These are phyloP conservation scores for Puma concolor DNA, from an alignment of 2,113 vertebrate species.

Conservation along the genomic window DNA sequence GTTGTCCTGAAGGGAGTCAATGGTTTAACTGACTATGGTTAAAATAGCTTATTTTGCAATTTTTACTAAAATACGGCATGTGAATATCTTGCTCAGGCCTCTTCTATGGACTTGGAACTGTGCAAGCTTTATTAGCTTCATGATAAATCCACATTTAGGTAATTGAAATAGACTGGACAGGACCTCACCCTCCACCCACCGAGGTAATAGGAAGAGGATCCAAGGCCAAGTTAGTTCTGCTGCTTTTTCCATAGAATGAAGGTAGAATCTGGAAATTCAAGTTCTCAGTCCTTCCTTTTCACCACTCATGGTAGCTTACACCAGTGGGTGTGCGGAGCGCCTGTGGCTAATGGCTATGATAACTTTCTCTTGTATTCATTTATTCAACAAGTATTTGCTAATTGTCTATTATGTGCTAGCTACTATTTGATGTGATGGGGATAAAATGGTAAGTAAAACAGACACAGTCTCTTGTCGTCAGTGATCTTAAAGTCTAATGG, in stretches of 20 bases:
- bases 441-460: neutral
- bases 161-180: neutral
- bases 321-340: neutral
- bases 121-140: neutral
- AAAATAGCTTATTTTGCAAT: neutral
- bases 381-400: neutral
- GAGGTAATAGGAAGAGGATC: neutral
- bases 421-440: neutral
- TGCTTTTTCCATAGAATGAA: constrained; percentile 11
- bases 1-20: neutral
- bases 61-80: neutral
- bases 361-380: constrained; percentile 21
- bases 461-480: neutral
- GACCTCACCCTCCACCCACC: neutral
- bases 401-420: neutral
- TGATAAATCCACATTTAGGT: neutral
- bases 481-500: neutral
- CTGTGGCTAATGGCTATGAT: neutral
- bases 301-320: neutral
- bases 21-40: neutral
- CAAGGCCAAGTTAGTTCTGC: neutral
- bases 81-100: neutral
- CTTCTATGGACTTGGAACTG: neutral
- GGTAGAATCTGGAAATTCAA: constrained; percentile 1
- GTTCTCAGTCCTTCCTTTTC: neutral